These are phyloP conservation scores for Galbula dea DNA, from an alignment of 2,113 vertebrate species.

Conservation along the genomic window DNA sequence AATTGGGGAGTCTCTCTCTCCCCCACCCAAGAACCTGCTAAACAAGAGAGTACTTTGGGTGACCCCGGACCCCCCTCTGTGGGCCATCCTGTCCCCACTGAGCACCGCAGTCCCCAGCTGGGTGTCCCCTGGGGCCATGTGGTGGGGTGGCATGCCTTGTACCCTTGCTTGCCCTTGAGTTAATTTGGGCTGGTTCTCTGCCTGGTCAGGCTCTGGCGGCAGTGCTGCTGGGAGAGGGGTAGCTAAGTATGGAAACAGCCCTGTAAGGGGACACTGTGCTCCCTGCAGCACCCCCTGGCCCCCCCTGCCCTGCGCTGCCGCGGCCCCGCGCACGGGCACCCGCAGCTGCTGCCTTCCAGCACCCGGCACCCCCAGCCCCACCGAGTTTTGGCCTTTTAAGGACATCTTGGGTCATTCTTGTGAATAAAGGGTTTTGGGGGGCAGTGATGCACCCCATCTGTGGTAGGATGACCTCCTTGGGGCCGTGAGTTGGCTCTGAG, in stretches of 20 bases:
- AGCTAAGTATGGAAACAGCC: conserved; percentile 82
- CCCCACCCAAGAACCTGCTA: neutral
- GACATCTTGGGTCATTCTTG: conserved; percentile 63
- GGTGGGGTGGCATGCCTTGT: neutral
- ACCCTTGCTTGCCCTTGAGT: conserved; percentile 86
- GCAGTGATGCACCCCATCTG: accelerated
- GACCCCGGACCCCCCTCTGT: neutral
- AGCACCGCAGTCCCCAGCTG: neutral
- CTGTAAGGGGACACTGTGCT: conserved; percentile 74
- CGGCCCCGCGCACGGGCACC: conserved; percentile 1
- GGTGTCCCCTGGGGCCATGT: neutral
- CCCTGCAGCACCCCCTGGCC: neutral
- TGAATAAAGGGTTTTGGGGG: neutral
- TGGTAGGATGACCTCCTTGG: accelerated
- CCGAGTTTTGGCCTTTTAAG: conserved; percentile 76
- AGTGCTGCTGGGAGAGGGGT: conserved; percentile 56
- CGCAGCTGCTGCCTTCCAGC: conserved; percentile 70
- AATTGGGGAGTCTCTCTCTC: neutral
- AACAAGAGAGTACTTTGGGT: neutral
- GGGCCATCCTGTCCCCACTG: accelerated
- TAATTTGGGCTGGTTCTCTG: conserved; percentile 73
- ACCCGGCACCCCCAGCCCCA: conserved; percentile 22
- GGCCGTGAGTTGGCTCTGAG: accelerated
- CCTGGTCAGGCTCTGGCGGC: conserved; percentile 52
- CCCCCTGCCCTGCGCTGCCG: neutral